phyloP scores from a whole-genome alignment of 1,140 invertebrate genomes.

The Drosophila mayri region DNA sequence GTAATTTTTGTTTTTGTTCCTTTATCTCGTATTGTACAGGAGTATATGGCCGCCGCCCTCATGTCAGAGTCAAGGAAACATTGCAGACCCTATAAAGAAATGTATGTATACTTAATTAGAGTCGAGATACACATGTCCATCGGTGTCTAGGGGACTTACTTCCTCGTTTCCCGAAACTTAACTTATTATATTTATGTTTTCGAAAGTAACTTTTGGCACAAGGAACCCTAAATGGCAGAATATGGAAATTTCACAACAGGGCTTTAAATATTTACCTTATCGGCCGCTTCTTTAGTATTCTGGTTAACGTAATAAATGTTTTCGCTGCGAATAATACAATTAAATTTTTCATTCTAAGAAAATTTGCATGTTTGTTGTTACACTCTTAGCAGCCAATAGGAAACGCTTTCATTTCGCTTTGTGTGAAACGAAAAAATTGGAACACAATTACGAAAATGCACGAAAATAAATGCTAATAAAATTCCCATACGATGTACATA shows the following conservation, averaged over 20 bases:
- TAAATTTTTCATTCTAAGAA: background rate
- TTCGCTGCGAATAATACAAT: background rate
- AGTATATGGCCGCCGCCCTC: constrained; percentile 1
- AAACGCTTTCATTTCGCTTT: background rate
- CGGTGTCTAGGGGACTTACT: background rate
- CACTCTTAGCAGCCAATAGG: background rate
- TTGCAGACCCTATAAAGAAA: constrained; percentile 10
- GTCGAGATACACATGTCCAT: constrained; percentile 1
- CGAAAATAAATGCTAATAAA: background rate
- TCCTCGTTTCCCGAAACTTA: background rate
- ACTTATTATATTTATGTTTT: background rate
- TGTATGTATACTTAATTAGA: constrained; percentile 4
- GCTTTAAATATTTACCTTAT: too few relatives aligned
- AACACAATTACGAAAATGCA: background rate
- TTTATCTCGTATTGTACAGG: constrained; percentile 4
- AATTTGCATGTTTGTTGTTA: too few relatives aligned
- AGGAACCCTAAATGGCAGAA: background rate
- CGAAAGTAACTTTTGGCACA: background rate
- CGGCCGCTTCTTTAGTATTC: too few relatives aligned
- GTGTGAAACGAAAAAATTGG: background rate
- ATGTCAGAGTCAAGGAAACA: constrained; percentile 1
- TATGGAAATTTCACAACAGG: background rate
- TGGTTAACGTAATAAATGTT: too few relatives aligned
- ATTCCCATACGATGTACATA: too few relatives aligned
- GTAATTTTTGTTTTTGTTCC: background rate